phyloP scores from a whole-genome alignment of 2,797 vertebrate species.

The Takifugu rubripes region DNA sequence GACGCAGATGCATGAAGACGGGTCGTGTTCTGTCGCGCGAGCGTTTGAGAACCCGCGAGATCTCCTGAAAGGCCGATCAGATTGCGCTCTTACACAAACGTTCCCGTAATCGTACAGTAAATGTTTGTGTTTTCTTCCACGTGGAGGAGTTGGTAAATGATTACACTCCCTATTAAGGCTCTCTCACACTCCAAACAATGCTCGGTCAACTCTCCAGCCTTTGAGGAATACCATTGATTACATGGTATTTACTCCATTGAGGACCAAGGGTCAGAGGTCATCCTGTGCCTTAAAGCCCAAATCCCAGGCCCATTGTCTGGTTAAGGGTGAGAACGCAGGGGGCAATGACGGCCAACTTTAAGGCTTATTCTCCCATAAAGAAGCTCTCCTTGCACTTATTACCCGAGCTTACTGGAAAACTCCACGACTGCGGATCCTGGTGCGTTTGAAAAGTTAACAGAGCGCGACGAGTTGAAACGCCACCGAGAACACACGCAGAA shows the following conservation, averaged over 20 bases:
- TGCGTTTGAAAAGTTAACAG: conserved; percentile 66
- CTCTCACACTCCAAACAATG: conserved; percentile 59
- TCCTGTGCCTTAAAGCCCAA: conserved; percentile 81
- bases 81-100: conserved; percentile 28
- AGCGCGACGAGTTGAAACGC: conserved; percentile 51
- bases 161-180: conserved; percentile 57
- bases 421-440: conserved; percentile 53
- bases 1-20: conserved; percentile 62
- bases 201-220: conserved; percentile 75
- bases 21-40: conserved; percentile 61
- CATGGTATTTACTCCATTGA: conserved; percentile 93
- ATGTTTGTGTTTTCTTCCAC: conserved; percentile 34
- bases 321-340: conserved; percentile 86
- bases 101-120: conserved; percentile 28
- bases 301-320: conserved; percentile 91
- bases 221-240: conserved; percentile 97
- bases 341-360: conserved; percentile 82
- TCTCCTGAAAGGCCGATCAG: conserved; percentile 20
- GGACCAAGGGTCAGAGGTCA: conserved; percentile 93
- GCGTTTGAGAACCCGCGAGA: not conserved
- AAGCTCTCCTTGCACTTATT: conserved; percentile 61
- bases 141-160: conserved; percentile 44
- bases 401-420: conserved; percentile 64
- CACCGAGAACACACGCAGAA: conserved; percentile 47
- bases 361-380: conserved; percentile 66